Conservation (phyloP, 1,140 invertebrate genomes). For the Liolophura sinensis region DNA sequence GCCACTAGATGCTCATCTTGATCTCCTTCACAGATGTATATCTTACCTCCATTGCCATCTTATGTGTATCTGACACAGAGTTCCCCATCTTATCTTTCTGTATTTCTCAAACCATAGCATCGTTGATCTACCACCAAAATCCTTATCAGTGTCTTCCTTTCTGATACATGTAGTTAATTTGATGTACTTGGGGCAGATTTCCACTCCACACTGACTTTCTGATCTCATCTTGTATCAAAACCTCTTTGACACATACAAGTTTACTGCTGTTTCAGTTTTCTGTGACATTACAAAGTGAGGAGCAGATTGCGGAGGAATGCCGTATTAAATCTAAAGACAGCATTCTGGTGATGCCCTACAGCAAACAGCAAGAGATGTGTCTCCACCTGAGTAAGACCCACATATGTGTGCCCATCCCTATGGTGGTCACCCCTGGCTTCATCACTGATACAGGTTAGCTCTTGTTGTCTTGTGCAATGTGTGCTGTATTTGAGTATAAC, state of each 20-base stretch:
- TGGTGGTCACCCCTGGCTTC: slow-evolving; percentile 93
- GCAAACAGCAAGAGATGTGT: slow-evolving; percentile 91
- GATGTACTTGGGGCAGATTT: no score
- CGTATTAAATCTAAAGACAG: slow-evolving; percentile 63
- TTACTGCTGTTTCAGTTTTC: slow-evolving; percentile 62
- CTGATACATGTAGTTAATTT: no score
- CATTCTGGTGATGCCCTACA: slow-evolving; percentile 67
- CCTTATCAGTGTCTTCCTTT: no score
- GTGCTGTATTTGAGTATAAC: no score
- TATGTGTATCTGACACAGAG: no score
- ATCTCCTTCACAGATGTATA: no score
- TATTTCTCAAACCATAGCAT: no score
- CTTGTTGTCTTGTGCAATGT: background rate
- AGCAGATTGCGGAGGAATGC: slow-evolving; percentile 72
- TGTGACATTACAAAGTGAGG: slow-evolving; percentile 89
- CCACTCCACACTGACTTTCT: no score
- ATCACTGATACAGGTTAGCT: slow-evolving; percentile 76
- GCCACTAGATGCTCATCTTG: no score
- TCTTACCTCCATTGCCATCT: no score
- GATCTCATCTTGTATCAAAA: slow-evolving; percentile 7
- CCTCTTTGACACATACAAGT: background rate
- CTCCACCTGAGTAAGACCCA: slow-evolving; percentile 85
- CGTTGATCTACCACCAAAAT: no score
- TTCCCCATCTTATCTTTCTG: no score
- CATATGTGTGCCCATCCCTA: slow-evolving; percentile 87